Evolutionary conservation across 92 coral and sea anemone species (phyloP).

Genomic region (Desmophyllum pertusum): DNA sequence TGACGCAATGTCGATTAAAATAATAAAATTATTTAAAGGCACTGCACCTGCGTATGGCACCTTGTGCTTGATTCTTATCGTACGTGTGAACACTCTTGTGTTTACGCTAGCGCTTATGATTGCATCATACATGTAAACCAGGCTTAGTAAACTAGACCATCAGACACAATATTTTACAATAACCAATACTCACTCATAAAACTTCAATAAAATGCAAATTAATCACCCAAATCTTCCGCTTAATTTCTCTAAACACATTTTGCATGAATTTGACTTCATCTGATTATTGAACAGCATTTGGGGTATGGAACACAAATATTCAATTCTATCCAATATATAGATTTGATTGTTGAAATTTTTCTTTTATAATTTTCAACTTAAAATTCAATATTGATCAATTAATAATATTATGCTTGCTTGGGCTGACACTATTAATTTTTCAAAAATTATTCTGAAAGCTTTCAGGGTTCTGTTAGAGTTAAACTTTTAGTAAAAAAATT

Average conservation of each 20-base stretch:
- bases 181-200: neutral
- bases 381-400: neutral
- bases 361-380: neutral
- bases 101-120: too few relatives aligned
- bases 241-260: neutral
- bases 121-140: too few relatives aligned
- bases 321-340: neutral
- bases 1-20: too few relatives aligned
- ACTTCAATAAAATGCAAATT: neutral
- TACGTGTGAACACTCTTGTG: too few relatives aligned
- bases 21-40: too few relatives aligned
- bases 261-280: neutral
- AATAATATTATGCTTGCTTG: neutral
- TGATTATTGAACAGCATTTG: neutral
- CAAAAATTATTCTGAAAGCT: neutral
- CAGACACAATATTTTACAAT: too few relatives aligned
- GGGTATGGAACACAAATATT: too few relatives aligned
- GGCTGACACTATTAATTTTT: neutral
- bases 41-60: too few relatives aligned
- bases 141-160: too few relatives aligned
- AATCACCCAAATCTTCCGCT: neutral
- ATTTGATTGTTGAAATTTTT: neutral
- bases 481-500: neutral
- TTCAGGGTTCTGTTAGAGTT: neutral
- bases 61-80: too few relatives aligned